Conservation (phyloP, 2,797 vertebrate genomes). For the Alosa sapidissima region DNA sequence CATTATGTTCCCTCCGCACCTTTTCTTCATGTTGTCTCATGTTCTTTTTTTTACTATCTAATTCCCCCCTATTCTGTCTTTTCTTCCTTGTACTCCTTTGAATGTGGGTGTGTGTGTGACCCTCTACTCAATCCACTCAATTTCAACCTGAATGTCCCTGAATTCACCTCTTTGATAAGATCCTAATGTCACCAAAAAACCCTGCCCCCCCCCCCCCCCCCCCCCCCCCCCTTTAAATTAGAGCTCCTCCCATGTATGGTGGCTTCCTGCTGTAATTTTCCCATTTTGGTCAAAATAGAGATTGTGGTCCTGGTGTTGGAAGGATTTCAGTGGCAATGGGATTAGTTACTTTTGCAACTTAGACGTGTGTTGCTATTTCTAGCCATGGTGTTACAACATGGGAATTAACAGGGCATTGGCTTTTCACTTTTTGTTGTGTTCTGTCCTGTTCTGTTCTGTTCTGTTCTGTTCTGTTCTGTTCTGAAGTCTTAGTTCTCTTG, state of each 20-base stretch:
- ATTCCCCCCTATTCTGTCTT: not conserved
- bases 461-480: not conserved
- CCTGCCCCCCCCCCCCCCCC: no score
- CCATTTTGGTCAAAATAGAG: not conserved
- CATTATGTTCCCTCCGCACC: not conserved
- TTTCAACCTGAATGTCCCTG: not conserved
- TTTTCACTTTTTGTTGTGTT: not conserved
- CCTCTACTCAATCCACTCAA: not conserved
- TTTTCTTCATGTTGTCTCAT: not conserved
- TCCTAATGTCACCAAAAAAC: not conserved
- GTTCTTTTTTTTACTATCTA: not conserved
- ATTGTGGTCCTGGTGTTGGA: not conserved
- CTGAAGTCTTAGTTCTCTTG: not conserved
- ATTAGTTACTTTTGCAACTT: conserved; percentile 10
- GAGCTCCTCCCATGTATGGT: not conserved
- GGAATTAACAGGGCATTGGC: not conserved
- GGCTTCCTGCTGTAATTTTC: not conserved
- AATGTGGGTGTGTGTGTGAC: not conserved
- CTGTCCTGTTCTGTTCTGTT: not conserved
- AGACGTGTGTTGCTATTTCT: not conserved
- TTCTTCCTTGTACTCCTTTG: not conserved
- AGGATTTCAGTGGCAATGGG: conserved; percentile 9
- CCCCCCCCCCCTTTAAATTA: not conserved
- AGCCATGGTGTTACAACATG: conserved; percentile 1
- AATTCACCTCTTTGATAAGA: not conserved